Base-by-base conservation (phyloP, 1,140 invertebrate species). In the Drosophila arizonae region DNA sequence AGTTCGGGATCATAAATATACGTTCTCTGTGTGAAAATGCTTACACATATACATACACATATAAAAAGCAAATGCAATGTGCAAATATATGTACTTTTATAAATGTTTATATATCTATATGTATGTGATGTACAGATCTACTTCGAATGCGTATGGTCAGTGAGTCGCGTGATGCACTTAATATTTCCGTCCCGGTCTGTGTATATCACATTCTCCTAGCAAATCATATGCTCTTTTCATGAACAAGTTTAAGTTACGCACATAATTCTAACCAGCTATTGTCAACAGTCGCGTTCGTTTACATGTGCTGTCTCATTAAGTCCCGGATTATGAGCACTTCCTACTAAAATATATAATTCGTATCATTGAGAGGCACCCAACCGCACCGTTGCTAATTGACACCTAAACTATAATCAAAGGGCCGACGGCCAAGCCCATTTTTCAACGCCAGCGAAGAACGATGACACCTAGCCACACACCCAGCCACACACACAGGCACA, bases 311-410 rank as follows among this genome's bases (percentile, higher is more conserved):
- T 46, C 15, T 21, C 50, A 65, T 56, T 17, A 66, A 51, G 57
- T 61, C 21, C 24, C 11, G 45, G 57, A 60, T 60, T 60, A 60
- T 48, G 45, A 41, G 36, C n/a, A 51, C 39, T 36, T 54, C 33
- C 48, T 68, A 61, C 48, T 41, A 81, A 74, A 71, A 82, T 52
- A 81, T 61, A 75, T 66, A 74, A 36, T 70, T 52, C 13, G 45
- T 28, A 28, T 50, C 79, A 86, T 87, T 77, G 73, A 87, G 79
- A 82, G 57, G 64, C 82, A 88, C 17, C 79, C 76, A 80, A 87
- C 84, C 84, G 84, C 84, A 87, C 84, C 82, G 69, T 87, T 71
- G 72, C 82, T 88, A 88, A 88, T 88, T 88, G 84, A 89, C 84
- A 88, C 84, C 77, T 89, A 88, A 88, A 84, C 70, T 77, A 71